Evolutionary conservation across 2,888 invertebrate species (phyloP), one percentile per base, ranked within the genome.

Genomic region (Ypsolopha scabrella): DNA sequence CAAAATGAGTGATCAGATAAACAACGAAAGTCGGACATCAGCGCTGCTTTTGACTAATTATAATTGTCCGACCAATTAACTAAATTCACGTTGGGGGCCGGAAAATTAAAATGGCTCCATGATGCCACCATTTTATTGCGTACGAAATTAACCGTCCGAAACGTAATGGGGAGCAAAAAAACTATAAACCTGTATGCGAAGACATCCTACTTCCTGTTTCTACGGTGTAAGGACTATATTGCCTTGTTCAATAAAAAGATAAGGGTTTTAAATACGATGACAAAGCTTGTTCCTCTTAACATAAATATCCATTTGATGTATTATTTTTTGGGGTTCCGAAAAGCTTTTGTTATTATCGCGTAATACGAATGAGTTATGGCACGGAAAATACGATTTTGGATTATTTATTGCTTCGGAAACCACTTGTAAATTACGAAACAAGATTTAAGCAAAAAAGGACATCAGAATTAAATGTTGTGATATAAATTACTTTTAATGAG

Each of bases 51-150:
- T 62, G 56, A 69, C 64, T 70, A 70, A 72, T 72, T 70, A 67
- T 68, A 65, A 69, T 67, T 62, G 68, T 65, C 63, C 63, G 54
- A 56, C 61, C 63, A 70, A 70, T 72, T 72, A 69, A 63, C 61
- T 60, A 57, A 65, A 69, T 67, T 66, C 63, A 65, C 61, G 56
- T 61, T 55, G 57, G 61, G 46, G 49, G 54, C 58, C 59, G 58
- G 55, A 59, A 65, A 65, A 64, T 67, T 61, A 65, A 64, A 60
- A 62, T 59, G 58, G 44, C 33, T 37, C 58, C 57, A 62, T 57
- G 54, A 59, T 56, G 56, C 56, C 58, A 58, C 58, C 54, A 59
- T 59, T 61, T 66, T 62, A 62, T 58, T 51, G 53, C 38, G 50
- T 46, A 54, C 44, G 14, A 37, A 66, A 58, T 68, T 67, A 65